A percentile compares a stretch with the other conserved stretches of the same genome.
Evolutionary conservation across 2,113 vertebrate species (phyloP).

Genomic region (Pomatorhinus ruficollis): DNA sequence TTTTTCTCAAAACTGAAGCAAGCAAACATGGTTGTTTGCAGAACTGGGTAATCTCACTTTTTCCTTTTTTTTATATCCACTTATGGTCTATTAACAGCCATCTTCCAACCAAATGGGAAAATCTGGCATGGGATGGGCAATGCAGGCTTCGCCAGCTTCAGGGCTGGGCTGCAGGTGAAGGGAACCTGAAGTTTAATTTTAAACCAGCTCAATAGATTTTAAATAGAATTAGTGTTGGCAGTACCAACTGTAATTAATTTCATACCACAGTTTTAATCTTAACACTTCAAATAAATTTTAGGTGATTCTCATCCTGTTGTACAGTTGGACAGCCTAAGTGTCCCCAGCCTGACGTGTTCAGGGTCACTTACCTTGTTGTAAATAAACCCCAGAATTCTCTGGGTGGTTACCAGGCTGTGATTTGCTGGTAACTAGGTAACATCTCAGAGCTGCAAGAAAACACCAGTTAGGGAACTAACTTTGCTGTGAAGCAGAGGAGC

Average conservation of each 20-base stretch:
- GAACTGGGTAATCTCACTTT: not conserved
- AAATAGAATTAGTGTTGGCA: not conserved
- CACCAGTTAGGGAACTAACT: not conserved
- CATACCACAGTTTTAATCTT: not conserved
- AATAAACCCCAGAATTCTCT: not conserved
- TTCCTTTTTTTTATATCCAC: not conserved
- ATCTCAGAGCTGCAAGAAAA: not conserved
- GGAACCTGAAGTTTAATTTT: conserved; percentile 17
- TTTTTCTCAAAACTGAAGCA: conserved; percentile 19
- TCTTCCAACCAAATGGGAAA: not conserved
- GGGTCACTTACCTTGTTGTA: not conserved
- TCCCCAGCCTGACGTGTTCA: not conserved
- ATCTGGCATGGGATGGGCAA: not conserved
- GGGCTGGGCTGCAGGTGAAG: not conserved
- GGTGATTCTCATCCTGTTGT: not conserved
- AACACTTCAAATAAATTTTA: not conserved
- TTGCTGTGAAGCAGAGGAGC: not conserved
- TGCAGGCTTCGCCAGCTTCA: not conserved
- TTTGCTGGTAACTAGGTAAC: conserved; percentile 20
- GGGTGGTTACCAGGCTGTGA: not conserved
- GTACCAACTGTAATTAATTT: not conserved
- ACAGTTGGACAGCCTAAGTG: not conserved
- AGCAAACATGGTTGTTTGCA: not conserved
- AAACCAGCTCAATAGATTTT: conserved; percentile 13
- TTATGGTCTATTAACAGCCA: not conserved